Conservation (phyloP, 2,888 invertebrate genomes). For the Rapana venosa region DNA sequence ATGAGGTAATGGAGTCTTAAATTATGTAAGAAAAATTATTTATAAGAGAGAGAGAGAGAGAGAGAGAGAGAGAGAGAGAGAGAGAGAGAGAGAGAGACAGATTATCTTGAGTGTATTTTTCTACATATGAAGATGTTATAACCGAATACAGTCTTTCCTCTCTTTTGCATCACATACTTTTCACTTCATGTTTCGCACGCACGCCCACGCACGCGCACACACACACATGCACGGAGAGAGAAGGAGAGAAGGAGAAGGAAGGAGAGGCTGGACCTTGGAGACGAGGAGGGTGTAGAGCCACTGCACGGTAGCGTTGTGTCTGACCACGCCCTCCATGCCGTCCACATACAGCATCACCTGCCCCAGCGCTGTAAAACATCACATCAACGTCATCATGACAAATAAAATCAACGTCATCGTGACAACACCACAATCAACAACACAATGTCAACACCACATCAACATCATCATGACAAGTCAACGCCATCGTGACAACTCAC, state of each 20-base stretch:
- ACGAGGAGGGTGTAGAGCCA: slow-evolving; percentile 93
- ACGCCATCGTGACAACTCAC: background rate
- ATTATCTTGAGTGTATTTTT: too few species aligned
- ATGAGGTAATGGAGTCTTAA: too few species aligned
- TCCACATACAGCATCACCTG: slow-evolving; percentile 99
- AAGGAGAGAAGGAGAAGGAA: background rate
- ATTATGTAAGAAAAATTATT: too few species aligned
- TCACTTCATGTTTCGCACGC: too few species aligned
- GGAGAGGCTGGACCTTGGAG: slow-evolving; percentile 72
- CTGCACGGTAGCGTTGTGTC: slow-evolving; percentile 95
- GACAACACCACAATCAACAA: background rate
- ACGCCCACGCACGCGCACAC: background rate
- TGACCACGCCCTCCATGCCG: slow-evolving; percentile 99
- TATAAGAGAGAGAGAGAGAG: too few species aligned
- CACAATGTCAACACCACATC: background rate
- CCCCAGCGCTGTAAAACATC: slow-evolving; percentile 82
- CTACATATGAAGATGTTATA: too few species aligned
- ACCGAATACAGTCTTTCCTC: too few species aligned
- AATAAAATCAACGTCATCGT: background rate
- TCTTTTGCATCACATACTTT: too few species aligned
- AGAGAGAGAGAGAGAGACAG: background rate
- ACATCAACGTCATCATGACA: background rate
- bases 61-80: too few species aligned
- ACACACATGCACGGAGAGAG: background rate
- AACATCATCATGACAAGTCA: background rate